These are phyloP conservation scores for Natrix natrix DNA, from an alignment of 2,797 vertebrate species.

Conservation along the genomic window DNA sequence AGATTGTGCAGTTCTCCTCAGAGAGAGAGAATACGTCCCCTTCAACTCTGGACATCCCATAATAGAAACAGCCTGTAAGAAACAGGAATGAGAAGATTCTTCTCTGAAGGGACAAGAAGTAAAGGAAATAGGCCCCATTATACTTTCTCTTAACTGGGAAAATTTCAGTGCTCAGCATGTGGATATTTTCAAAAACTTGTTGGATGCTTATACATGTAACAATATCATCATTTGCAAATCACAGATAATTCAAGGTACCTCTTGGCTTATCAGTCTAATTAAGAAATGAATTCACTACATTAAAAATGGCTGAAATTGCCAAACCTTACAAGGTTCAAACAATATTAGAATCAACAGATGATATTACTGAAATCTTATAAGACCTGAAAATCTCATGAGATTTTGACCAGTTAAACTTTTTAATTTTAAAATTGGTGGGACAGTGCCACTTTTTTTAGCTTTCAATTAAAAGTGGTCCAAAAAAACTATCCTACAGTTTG, in stretches of 20 bases:
- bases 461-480: not conserved
- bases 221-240: not conserved
- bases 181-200: not conserved
- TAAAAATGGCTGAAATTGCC: not conserved
- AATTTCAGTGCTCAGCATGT: not conserved
- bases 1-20: slow-evolving; percentile 72
- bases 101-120: not conserved
- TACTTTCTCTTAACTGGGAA: not conserved
- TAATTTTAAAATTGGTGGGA: not conserved
- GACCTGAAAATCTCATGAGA: not conserved
- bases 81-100: slow-evolving; percentile 6
- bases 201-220: not conserved
- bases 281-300: not conserved
- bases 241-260: not conserved
- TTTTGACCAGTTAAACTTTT: not conserved
- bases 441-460: not conserved
- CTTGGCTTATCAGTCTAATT: not conserved
- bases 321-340: not conserved
- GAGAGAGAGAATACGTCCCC: slow-evolving; percentile 73
- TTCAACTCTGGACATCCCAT: slow-evolving; percentile 64
- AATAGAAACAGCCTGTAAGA: slow-evolving; percentile 71
- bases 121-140: not conserved
- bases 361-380: not conserved
- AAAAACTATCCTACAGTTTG: not conserved
- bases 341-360: not conserved